Base-by-base conservation (phyloP, 1,140 invertebrate species). In the Lysiphlebus fabarum region DNA sequence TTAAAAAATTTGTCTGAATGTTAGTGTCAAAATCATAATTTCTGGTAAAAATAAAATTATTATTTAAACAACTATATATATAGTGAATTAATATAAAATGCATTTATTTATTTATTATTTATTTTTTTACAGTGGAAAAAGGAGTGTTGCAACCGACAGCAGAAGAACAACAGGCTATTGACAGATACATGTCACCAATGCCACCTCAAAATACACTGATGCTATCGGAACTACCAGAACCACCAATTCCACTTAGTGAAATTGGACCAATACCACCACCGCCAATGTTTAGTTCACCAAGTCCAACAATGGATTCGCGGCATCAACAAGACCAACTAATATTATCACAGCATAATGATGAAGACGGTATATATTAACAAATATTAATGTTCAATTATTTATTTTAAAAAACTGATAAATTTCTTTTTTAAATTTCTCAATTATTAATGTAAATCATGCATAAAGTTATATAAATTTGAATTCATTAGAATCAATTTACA, bases 181-280 rank as follows among this genome's bases (percentile, higher is more conserved):
- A 74, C 66, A 77, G 72, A 71, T 80, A 64, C 49, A 62, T 64
- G 74, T 68, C 76, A 71, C 61, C 73, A 40, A 65, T 76, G 48
- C 68, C 71, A 37, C 72, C 74, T 55, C 76, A 77, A 49, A 79
- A 78, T 43, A 72, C 68, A 48, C 79, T 91, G 62, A 85, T 90
- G 79, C 82, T 93, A 63, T 91, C 90, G 58, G 90, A 93, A 71
- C 82, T 94, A 66, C 92, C 92, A 53, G 92, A 95, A 76, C 92
- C 92, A 50, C 92, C 92, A 62, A 94, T 95, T 68, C 90, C 91
- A 9, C 78, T 95, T 11, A 93, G 91, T 56, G 93, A 96, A 73
- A 95, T 96, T 74, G 93, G 93, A 40, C 93, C 92, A 45, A 96
- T 96, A 75, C 93, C 93, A 69, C 93, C 93, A 63, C 93, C 93